phyloP scores from a whole-genome alignment of 2,113 vertebrate genomes.

The Procavia capensis region DNA sequence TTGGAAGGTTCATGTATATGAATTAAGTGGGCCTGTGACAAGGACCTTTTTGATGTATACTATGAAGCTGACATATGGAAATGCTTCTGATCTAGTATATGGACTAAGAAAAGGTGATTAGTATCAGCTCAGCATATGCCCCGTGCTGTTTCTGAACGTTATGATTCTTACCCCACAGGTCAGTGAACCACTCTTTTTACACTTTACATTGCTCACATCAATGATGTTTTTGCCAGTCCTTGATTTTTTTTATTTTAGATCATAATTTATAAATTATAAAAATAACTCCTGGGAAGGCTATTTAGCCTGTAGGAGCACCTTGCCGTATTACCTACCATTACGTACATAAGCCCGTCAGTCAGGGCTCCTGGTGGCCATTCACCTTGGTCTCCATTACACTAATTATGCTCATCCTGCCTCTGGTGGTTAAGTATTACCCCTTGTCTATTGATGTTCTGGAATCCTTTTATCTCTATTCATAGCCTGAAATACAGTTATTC shows the following conservation, averaged over 20 bases:
- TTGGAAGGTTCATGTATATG: neutral
- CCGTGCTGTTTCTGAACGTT: neutral
- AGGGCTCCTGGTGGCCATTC: neutral
- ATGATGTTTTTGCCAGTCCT: neutral
- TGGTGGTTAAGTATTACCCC: neutral
- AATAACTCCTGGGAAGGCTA: neutral
- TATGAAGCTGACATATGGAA: neutral
- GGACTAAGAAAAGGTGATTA: neutral
- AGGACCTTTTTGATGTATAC: neutral
- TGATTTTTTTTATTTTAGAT: neutral
- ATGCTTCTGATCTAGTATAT: neutral
- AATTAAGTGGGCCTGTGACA: neutral
- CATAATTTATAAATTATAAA: neutral
- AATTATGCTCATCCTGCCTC: neutral
- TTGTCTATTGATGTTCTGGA: neutral
- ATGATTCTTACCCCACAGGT: neutral
- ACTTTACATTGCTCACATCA: neutral
- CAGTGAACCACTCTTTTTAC: neutral
- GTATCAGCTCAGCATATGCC: neutral
- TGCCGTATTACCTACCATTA: neutral
- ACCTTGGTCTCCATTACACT: neutral
- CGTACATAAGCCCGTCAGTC: neutral
- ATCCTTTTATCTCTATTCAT: neutral
- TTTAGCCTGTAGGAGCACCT: neutral
- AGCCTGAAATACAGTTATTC: neutral